These are phyloP conservation scores for Drosophila aff. DNA, from an alignment of 1,140 invertebrate genomes.

Conservation along the genomic window DNA sequence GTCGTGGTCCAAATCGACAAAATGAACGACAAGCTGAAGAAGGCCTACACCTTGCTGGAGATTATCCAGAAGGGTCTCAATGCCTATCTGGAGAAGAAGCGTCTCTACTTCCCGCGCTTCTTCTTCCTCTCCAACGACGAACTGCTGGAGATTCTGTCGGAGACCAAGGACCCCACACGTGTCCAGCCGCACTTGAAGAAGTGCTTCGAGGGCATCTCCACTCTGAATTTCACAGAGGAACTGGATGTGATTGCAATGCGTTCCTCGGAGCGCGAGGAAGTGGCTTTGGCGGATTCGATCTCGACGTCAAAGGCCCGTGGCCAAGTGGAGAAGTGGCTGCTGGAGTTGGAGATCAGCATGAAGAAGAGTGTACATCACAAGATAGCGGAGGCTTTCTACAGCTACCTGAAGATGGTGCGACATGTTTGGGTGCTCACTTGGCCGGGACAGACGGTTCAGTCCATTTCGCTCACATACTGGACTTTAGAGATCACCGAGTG, in stretches of 20 bases:
- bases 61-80: slow-evolving; percentile 97
- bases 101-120: slow-evolving; percentile 97
- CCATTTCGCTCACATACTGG: slow-evolving; percentile 95
- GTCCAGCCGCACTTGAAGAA: slow-evolving; percentile 99
- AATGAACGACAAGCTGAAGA: slow-evolving; percentile 95
- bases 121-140: slow-evolving; percentile 99
- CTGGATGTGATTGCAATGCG: slow-evolving; percentile 96
- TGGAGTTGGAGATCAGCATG: slow-evolving; percentile 96
- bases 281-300: slow-evolving; percentile 92
- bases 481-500: slow-evolving; percentile 93
- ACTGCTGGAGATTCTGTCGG: slow-evolving; percentile 97
- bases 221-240: slow-evolving; percentile 93
- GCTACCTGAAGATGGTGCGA: slow-evolving; percentile 89
- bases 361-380: slow-evolving; percentile 93
- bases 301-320: slow-evolving; percentile 95
- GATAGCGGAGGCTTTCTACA: slow-evolving; percentile 88
- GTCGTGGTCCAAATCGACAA: slow-evolving; percentile 95
- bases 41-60: slow-evolving; percentile 94
- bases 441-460: slow-evolving; percentile 95
- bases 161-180: slow-evolving; percentile 97
- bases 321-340: slow-evolving; percentile 98
- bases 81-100: slow-evolving; percentile 97
- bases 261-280: slow-evolving; percentile 94
- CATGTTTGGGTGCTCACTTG: slow-evolving; percentile 94
- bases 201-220: slow-evolving; percentile 97